Conservation (phyloP, 2,888 invertebrate genomes). For the Eremobia ochroleuca region DNA sequence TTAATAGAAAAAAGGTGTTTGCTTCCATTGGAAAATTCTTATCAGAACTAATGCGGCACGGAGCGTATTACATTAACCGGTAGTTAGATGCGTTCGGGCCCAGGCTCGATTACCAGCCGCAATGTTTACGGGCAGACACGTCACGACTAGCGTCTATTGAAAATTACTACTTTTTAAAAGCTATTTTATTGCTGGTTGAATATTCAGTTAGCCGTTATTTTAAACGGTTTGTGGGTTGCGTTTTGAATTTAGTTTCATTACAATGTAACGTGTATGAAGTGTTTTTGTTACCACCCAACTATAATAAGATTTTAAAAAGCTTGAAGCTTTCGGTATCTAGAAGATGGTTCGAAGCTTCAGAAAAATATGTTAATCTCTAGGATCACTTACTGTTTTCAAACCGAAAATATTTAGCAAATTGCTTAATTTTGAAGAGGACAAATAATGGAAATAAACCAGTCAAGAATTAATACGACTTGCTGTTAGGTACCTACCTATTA, state of each 20-base stretch:
- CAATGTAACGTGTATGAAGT: not conserved
- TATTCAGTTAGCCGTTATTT: slow-evolving; percentile 60
- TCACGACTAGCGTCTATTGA: slow-evolving; percentile 79
- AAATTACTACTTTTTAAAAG: slow-evolving; percentile 77
- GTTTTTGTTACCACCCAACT: not conserved
- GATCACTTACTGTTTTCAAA: not conserved
- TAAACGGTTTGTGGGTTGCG: slow-evolving; percentile 16
- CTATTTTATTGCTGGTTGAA: slow-evolving; percentile 71
- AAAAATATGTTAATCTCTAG: not conserved
- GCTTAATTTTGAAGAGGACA: no score
- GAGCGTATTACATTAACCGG: slow-evolving; percentile 67
- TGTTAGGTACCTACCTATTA: not conserved
- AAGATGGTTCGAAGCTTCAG: not conserved
- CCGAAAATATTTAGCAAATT: no score
- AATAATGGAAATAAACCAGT: not conserved
- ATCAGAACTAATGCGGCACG: slow-evolving; percentile 66
- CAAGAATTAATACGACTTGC: no score
- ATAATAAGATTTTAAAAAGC: not conserved
- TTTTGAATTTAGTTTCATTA: slow-evolving; percentile 29
- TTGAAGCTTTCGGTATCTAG: not conserved
- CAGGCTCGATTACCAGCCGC: slow-evolving; percentile 79
- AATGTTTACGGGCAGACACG: slow-evolving; percentile 78
- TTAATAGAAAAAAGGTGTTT: slow-evolving; percentile 59
- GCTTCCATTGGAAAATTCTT: slow-evolving; percentile 59
- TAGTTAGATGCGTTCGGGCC: slow-evolving; percentile 66